Conservation (phyloP, 1,140 invertebrate genomes). For the Octopus sinensis region DNA sequence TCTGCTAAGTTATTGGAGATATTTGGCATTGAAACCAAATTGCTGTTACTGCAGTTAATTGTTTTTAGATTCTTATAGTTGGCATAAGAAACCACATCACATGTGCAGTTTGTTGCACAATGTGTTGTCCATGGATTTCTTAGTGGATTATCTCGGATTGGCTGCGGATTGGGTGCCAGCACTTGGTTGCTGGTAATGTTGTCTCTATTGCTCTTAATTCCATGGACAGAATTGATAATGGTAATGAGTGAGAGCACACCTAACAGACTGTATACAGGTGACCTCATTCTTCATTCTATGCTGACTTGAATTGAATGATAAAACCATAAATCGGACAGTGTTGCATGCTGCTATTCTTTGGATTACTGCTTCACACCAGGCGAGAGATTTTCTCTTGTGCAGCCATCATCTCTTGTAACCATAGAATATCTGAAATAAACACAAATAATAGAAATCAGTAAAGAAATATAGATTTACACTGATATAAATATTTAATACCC, state of each 20-base stretch:
- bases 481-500: too few relatives aligned
- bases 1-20: conserved; percentile 35
- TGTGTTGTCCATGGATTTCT: background rate
- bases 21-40: conserved; percentile 29
- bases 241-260: background rate
- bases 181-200: background rate
- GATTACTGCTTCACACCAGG: too few relatives aligned
- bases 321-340: too few relatives aligned
- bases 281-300: conserved; percentile 12
- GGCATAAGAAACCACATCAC: conserved; percentile 18
- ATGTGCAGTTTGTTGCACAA: conserved; percentile 30
- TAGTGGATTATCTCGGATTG: background rate
- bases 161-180: background rate
- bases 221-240: background rate
- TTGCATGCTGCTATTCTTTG: too few relatives aligned
- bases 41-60: conserved; percentile 40
- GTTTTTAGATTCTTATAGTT: conserved; percentile 27
- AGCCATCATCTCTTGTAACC: too few relatives aligned
- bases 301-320: background rate
- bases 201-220: background rate
- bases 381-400: too few relatives aligned
- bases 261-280: background rate
- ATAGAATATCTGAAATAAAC: too few relatives aligned
- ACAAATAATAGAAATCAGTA: too few relatives aligned
- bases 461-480: too few relatives aligned